A percentile compares a stretch with the other conserved stretches of the same genome.
phyloP scores from a whole-genome alignment of 92 coral and sea anemone species.

The Actinostola sp. region DNA sequence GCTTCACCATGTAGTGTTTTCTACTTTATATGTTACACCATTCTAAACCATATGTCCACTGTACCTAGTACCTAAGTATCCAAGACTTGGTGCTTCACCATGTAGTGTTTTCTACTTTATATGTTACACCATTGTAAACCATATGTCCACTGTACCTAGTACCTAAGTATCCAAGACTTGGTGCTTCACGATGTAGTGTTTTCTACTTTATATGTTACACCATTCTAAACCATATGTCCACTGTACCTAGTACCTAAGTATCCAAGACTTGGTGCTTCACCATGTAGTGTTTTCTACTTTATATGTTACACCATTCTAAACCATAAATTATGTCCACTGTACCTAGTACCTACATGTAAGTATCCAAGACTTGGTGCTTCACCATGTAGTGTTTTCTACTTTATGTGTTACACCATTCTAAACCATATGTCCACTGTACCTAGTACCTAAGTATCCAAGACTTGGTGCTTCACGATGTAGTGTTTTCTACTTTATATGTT shows the following conservation, averaged over 20 bases:
- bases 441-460: slow-evolving; percentile 71
- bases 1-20: slow-evolving; percentile 65
- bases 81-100: slow-evolving; percentile 71
- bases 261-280: slow-evolving; percentile 70
- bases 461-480: slow-evolving; percentile 62
- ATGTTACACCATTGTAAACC: background rate
- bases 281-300: slow-evolving; percentile 61
- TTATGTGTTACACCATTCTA: background rate
- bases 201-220: slow-evolving; percentile 9
- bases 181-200: slow-evolving; percentile 70
- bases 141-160: slow-evolving; percentile 22
- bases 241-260: slow-evolving; percentile 33
- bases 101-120: slow-evolving; percentile 55
- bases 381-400: slow-evolving; percentile 64
- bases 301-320: background rate
- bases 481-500: slow-evolving; percentile 36
- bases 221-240: background rate
- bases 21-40: slow-evolving; percentile 3
- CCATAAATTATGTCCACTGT: background rate
- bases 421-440: background rate
- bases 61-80: slow-evolving; percentile 43
- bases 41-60: background rate
- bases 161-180: slow-evolving; percentile 63
- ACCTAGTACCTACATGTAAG: slow-evolving; percentile 42
- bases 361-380: slow-evolving; percentile 70